A percentile compares a stretch with the other conserved stretches of the same genome.
These are phyloP conservation scores for Acropora yongei DNA, from an alignment of 64 coral and sea anemone genomes.

Conservation along the genomic window DNA sequence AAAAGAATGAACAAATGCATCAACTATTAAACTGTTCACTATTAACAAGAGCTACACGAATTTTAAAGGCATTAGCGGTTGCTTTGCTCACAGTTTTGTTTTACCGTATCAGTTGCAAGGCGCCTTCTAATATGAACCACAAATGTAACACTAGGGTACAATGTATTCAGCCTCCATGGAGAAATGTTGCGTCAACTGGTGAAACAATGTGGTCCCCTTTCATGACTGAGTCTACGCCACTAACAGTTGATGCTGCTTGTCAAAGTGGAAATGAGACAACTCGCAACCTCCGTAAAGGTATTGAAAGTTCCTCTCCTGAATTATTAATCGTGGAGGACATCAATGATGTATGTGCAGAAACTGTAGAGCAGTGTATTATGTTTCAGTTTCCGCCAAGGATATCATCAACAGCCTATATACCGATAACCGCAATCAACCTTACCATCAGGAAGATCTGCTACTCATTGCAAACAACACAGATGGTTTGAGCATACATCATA, in stretches of 20 bases:
- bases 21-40: slow-evolving; percentile 39
- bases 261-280: not conserved
- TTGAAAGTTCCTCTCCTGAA: not conserved
- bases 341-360: slow-evolving; percentile 6
- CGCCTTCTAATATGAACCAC: not conserved
- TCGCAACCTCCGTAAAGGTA: not conserved
- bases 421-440: not conserved
- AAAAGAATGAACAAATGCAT: slow-evolving; percentile 63
- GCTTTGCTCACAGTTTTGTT: slow-evolving; percentile 27
- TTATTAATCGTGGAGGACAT: not conserved
- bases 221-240: not conserved
- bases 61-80: not conserved
- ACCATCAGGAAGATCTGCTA: not conserved
- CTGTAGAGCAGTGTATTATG: not conserved
- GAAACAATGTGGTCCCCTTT: not conserved
- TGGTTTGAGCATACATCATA: not conserved
- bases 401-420: not conserved
- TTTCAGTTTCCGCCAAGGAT: not conserved
- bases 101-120: slow-evolving; percentile 12
- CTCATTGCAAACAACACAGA: not conserved
- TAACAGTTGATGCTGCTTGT: not conserved
- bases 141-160: not conserved
- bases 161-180: not conserved
- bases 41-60: slow-evolving; percentile 52
- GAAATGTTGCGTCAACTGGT: not conserved